Conservation (phyloP, 37 sponge, comb jelly and placozoan species). For the Oscarella lobularis region DNA sequence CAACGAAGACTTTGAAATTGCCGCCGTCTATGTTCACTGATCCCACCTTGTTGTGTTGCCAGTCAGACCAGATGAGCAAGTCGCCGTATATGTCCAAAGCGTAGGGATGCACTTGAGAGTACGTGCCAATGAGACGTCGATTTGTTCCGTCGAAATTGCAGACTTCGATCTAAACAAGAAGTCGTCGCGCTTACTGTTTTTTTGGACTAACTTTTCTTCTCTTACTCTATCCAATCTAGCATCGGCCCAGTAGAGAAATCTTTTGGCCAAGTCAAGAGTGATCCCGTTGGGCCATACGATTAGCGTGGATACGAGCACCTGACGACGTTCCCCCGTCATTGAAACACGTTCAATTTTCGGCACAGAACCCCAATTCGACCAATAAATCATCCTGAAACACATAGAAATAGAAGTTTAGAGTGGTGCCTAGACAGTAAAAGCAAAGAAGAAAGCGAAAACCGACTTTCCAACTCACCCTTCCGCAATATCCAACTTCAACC, state of each 20-base stretch:
- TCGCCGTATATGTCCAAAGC: background rate
- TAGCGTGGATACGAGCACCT: background rate
- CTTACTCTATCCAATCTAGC: background rate
- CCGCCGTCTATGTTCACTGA: no score
- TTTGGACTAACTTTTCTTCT: no score
- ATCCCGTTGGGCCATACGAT: background rate
- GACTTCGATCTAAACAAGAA: background rate
- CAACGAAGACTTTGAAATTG: no score
- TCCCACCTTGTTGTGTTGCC: no score
- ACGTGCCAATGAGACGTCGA: background rate
- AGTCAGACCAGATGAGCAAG: background rate
- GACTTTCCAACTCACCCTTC: background rate
- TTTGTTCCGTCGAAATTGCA: background rate
- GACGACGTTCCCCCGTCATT: constrained; percentile 35
- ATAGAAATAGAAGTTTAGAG: no score
- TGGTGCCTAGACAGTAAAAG: no score
- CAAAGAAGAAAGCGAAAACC: no score
- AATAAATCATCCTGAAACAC: constrained; percentile 40
- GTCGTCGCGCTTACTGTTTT: background rate
- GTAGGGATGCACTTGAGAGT: background rate
- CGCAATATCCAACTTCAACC: background rate
- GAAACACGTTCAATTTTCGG: constrained; percentile 41
- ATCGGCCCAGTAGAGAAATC: background rate
- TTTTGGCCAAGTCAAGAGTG: background rate
- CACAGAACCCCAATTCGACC: constrained; percentile 57